Evolutionary conservation across 2,797 vertebrate genomes (phyloP).

Genomic region (Tympanoctomys barrerae): DNA sequence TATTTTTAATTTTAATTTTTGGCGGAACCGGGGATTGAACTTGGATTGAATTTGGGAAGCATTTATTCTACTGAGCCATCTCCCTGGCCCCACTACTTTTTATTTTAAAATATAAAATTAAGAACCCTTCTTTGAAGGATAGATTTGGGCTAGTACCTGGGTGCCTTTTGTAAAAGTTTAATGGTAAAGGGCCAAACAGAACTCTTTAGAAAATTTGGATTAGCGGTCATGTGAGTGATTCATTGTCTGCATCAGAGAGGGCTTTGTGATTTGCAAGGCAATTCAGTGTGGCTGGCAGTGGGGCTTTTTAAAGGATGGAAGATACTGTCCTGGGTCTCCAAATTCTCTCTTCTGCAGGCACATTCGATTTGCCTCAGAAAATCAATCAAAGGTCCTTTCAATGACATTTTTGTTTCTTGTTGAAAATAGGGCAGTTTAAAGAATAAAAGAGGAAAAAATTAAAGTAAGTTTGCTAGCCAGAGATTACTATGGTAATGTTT

Average conservation of each 20-base stretch:
- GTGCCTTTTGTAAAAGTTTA: neutral
- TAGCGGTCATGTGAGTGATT: neutral
- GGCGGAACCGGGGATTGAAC: too few relatives aligned
- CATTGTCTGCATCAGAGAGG: neutral
- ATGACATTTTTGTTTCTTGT: conserved; percentile 46
- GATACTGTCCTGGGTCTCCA: neutral
- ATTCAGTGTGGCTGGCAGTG: neutral
- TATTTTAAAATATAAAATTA: conserved; percentile 9
- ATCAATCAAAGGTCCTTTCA: neutral
- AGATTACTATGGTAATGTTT: neutral
- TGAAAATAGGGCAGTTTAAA: conserved; percentile 50
- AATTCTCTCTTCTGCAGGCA: neutral
- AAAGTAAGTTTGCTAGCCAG: neutral
- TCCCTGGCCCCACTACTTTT: neutral
- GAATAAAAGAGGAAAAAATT: neutral
- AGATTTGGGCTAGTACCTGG: neutral
- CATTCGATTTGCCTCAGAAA: neutral
- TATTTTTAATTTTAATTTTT: too few relatives aligned
- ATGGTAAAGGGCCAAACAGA: neutral
- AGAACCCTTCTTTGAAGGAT: neutral
- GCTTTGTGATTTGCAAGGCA: neutral
- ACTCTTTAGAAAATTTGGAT: neutral
- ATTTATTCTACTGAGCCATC: too few relatives aligned
- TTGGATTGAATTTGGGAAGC: too few relatives aligned
- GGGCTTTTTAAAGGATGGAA: neutral